Evolutionary conservation across 2,888 invertebrate genomes (phyloP).

Genomic region (Eulithis testata): DNA sequence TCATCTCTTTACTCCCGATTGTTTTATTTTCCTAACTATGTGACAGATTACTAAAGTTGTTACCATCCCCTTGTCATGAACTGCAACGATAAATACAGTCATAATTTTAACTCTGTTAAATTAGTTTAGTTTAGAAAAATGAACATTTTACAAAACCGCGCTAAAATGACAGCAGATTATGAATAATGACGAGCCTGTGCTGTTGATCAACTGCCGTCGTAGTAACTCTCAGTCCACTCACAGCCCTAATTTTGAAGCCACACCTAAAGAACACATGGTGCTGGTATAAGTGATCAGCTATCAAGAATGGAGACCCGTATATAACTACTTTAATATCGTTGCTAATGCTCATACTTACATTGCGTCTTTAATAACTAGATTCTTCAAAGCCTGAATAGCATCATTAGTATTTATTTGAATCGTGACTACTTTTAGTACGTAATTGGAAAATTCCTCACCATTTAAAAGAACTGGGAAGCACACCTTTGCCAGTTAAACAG

Average conservation of each 20-base stretch:
- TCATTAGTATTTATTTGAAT: conserved; percentile 28
- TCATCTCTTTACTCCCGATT: too few relatives aligned
- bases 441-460: conserved; percentile 18
- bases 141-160: too few relatives aligned
- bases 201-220: too few relatives aligned
- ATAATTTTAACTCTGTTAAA: too few relatives aligned
- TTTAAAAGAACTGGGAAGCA: conserved; percentile 6
- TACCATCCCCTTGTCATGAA: too few relatives aligned
- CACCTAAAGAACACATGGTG: conserved; percentile 52
- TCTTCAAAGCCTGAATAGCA: conserved; percentile 33
- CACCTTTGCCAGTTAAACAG: conserved; percentile 3
- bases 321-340: conserved; percentile 48
- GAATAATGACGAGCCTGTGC: too few relatives aligned
- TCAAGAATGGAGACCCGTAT: conserved; percentile 56
- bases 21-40: too few relatives aligned
- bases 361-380: conserved; percentile 50
- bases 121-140: too few relatives aligned
- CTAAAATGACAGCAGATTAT: too few relatives aligned
- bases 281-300: conserved; percentile 60
- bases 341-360: conserved; percentile 54
- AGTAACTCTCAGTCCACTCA: not conserved
- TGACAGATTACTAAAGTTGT: too few relatives aligned
- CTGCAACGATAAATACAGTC: too few relatives aligned
- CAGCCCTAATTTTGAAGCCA: conserved; percentile 45
- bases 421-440: conserved; percentile 19